phyloP scores from a whole-genome alignment of 2,888 invertebrate genomes.

The Amblyjoppa fuscipennis region DNA sequence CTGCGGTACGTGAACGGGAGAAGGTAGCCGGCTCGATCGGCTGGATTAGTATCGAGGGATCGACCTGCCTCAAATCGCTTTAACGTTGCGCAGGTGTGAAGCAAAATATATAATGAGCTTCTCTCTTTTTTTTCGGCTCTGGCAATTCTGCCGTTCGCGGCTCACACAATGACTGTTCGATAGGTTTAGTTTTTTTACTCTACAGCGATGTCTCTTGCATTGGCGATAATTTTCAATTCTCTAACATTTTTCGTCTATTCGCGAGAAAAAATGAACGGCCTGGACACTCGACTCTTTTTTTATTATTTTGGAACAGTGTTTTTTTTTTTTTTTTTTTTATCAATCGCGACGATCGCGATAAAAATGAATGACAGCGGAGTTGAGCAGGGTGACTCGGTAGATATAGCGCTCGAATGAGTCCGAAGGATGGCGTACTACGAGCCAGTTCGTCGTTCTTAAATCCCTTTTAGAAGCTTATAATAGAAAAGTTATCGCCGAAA shows the following conservation, averaged over 20 bases:
- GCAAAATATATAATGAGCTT: conserved; percentile 1
- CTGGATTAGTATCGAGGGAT: conserved; percentile 59
- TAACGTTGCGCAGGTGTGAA: conserved; percentile 41
- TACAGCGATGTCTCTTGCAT: neutral
- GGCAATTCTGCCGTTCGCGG: neutral
- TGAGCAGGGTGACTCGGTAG: conserved; percentile 45
- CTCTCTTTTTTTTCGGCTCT: neutral
- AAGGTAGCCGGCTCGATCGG: conserved; percentile 51
- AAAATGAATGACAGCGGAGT: conserved; percentile 31
- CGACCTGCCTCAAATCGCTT: conserved; percentile 41
- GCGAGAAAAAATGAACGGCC: neutral
- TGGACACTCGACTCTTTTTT: neutral
- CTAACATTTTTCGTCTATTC: neutral
- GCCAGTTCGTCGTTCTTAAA: conserved; percentile 68
- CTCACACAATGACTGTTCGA: neutral
- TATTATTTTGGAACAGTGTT: neutral
- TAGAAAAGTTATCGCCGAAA: conserved; percentile 78
- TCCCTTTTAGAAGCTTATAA: conserved; percentile 76
- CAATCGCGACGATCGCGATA: conserved; percentile 14
- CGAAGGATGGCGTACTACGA: conserved; percentile 24
- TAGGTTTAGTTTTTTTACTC: neutral
- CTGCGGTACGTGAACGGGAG: conserved; percentile 29
- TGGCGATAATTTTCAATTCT: neutral
- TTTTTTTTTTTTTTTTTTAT: neutral
- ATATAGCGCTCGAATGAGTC: conserved; percentile 33